Base-by-base conservation (phyloP, 2,113 vertebrate species). In the Phylloscopus trochilus region DNA sequence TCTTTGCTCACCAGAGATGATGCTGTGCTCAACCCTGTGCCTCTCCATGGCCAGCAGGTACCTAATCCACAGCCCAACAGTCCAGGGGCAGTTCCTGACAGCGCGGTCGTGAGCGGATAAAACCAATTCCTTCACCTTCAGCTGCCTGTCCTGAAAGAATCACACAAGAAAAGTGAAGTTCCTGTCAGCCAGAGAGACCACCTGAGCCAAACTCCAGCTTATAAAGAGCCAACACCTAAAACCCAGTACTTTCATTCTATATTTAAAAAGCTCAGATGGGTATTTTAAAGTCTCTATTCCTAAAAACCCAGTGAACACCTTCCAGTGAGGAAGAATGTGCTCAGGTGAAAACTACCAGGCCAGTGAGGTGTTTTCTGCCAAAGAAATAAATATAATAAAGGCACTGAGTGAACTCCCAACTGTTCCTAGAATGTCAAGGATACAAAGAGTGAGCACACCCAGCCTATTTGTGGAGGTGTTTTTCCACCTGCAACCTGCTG, bases 21-120 rank as follows among this genome's bases (percentile, higher is more conserved):
- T 94, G 44, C 90, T 90, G 85, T 99, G 99, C 53, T 99, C 98
- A 1, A 98, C 97, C n/a, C 96, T 96, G 5, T 99, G 99, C 81
- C 99, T 98, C 97, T 99, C 99, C 98, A 99, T 97, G 19, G 99
- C 99, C 41, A 99, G 58, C 56, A 99, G 97, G 96, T 99, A 99
- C 37, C 98, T 98, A 84, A 98, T 99, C 99, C 99, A 99, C 83
- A 99, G 97, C 70, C 98, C 98, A 68, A 99, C 99, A 0, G 99
- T 99, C 99, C 99, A 99, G 27, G 99, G 99, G 51, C 99, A 99
- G 97, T 99, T 99, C 96, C 99, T 97, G 66, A 99, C 98, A 0
- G 99, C 99, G 0, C 99, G 98, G n/a, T 98, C 98, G 11, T 99
- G 99, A 49, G 98, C 98, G 0, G 99, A 98, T 14, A 99, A 96